Conservation (phyloP, 2,888 invertebrate species). For the Campaea margaritaria region DNA sequence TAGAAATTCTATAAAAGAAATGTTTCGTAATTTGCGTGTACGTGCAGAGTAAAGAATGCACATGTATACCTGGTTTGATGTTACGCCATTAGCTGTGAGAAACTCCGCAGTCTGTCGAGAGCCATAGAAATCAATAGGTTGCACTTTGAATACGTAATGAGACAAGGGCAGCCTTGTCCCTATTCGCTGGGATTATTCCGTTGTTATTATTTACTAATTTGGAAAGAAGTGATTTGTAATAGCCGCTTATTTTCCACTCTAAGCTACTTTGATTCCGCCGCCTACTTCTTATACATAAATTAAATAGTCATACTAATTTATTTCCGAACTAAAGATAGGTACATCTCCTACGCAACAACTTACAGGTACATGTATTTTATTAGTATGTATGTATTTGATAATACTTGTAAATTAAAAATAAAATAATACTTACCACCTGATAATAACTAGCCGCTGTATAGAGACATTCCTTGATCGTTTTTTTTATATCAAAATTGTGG, state of each 20-base stretch:
- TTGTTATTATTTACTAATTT: constrained; percentile 35
- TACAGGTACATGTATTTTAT: too few relatives aligned
- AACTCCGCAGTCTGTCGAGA: constrained; percentile 8
- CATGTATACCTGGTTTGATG: not conserved
- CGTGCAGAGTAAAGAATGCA: constrained; percentile 4
- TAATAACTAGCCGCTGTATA: too few relatives aligned
- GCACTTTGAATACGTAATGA: constrained; percentile 18
- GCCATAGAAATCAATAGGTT: constrained; percentile 9
- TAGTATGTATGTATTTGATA: too few relatives aligned
- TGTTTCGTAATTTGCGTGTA: too few relatives aligned
- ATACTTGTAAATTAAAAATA: too few relatives aligned
- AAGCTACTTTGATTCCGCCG: constrained; percentile 1
- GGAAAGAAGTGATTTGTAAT: constrained; percentile 21
- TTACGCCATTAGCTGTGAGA: not conserved
- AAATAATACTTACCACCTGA: too few relatives aligned
- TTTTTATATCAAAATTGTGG: too few relatives aligned
- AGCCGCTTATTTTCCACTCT: constrained; percentile 33
- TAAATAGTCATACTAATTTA: too few relatives aligned
- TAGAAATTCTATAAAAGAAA: too few relatives aligned
- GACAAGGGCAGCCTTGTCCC: constrained; percentile 41
- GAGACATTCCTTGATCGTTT: too few relatives aligned
- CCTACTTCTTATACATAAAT: constrained; percentile 15
- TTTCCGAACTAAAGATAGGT: too few relatives aligned
- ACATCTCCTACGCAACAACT: too few relatives aligned
- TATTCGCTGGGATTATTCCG: constrained; percentile 46